Conservation (phyloP, 2,888 invertebrate genomes). For the Morpho helenor region DNA sequence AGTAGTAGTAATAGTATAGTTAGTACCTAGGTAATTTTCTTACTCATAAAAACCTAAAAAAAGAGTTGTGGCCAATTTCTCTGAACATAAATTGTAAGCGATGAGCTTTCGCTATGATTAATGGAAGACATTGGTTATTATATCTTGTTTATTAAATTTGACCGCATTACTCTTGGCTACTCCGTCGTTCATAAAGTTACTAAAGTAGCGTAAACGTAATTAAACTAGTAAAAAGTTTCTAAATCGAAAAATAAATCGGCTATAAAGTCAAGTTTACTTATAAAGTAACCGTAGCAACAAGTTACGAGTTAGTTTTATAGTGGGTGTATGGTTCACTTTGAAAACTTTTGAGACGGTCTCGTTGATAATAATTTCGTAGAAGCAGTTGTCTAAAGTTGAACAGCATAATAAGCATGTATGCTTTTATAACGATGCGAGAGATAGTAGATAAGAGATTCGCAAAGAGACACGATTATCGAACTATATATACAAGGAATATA, state of each 20-base stretch:
- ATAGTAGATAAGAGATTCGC: no score
- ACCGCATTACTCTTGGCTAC: constrained; percentile 3
- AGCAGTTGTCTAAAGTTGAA: no score
- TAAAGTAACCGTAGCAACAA: constrained; percentile 7
- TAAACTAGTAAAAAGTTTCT: constrained; percentile 2
- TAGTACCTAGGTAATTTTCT: no score
- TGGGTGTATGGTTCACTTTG: background rate
- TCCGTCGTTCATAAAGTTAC: constrained; percentile 2
- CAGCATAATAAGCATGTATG: no score
- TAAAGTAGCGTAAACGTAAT: background rate
- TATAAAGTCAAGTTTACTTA: constrained; percentile 8
- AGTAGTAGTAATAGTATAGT: no score
- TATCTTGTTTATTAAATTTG: background rate
- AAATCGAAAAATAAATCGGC: constrained; percentile 4
- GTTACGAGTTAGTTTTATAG: constrained; percentile 7
- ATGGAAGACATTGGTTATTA: background rate
- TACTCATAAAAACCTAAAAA: no score
- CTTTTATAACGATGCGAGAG: no score
- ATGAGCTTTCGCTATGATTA: no score
- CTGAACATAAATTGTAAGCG: no score
- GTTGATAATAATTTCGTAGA: background rate
- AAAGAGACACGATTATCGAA: no score
- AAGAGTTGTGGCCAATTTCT: no score
- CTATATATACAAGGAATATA: no score
- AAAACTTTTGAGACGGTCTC: constrained; percentile 12